phyloP scores from a whole-genome alignment of 2,888 invertebrate species.

The Orthosia incerta region DNA sequence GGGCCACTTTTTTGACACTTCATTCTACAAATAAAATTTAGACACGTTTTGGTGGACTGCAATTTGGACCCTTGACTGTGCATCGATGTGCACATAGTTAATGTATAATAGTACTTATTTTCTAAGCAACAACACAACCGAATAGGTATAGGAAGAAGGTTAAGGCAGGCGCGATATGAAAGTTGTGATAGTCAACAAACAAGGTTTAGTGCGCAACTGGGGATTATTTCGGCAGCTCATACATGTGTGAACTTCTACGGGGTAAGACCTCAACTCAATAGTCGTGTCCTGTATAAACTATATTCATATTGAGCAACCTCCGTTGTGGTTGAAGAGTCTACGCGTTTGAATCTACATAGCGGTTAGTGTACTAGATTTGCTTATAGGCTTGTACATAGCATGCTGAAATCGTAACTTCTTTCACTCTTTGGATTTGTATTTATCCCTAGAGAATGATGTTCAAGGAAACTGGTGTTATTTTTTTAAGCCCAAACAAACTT shows the following conservation, averaged over 20 bases:
- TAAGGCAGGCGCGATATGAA: not conserved
- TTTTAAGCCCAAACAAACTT: too few relatives aligned
- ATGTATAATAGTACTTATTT: not conserved
- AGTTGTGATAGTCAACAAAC: conserved; percentile 34
- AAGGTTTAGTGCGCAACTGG: not conserved
- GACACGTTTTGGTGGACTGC: too few relatives aligned
- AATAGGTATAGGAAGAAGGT: not conserved
- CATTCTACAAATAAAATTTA: too few relatives aligned
- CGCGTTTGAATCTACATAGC: not conserved
- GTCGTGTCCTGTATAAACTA: not conserved
- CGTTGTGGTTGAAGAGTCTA: not conserved
- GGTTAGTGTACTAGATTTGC: not conserved
- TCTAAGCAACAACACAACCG: conserved; percentile 14
- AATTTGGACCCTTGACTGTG: too few relatives aligned
- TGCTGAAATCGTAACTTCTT: too few relatives aligned
- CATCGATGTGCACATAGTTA: not conserved
- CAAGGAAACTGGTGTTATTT: too few relatives aligned
- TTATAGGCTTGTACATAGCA: not conserved
- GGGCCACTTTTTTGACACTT: too few relatives aligned
- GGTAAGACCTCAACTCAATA: not conserved
- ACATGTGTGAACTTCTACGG: not conserved
- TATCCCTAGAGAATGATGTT: too few relatives aligned
- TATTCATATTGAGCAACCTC: not conserved
- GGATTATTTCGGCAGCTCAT: conserved; percentile 9
- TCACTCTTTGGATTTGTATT: too few relatives aligned